Evolutionary conservation across 1,140 invertebrate species (phyloP).

Genomic region (Drosophila watanabei): DNA sequence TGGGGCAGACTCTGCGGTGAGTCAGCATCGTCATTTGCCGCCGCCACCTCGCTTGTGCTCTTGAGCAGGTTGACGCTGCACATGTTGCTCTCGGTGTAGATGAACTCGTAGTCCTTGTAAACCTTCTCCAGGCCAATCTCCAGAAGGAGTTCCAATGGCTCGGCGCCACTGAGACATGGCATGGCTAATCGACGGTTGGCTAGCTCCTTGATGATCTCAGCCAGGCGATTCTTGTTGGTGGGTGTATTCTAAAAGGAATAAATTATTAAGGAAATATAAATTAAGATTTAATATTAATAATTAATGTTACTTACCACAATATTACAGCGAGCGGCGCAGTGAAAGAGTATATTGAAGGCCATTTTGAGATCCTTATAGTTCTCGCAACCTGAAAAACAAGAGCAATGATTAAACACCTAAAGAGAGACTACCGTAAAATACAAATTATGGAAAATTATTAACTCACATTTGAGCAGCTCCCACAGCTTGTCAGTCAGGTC

Average conservation of each 20-base stretch:
- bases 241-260: conserved; percentile 70
- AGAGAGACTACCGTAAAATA: neutral
- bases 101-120: conserved; percentile 83
- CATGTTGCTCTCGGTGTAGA: conserved; percentile 81
- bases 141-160: conserved; percentile 80
- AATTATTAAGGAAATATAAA: neutral
- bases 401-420: neutral
- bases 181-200: conserved; percentile 79
- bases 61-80: conserved; percentile 70
- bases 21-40: conserved; percentile 8
- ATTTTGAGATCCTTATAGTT: conserved; percentile 78
- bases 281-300: no score
- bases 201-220: conserved; percentile 80
- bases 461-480: conserved; percentile 75
- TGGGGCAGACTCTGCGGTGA: conserved; percentile 54
- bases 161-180: conserved; percentile 76
- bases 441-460: no score
- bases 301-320: conserved; percentile 83
- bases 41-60: conserved; percentile 7
- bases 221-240: conserved; percentile 81
- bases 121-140: conserved; percentile 84
- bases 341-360: conserved; percentile 77
- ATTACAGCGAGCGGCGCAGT: conserved; percentile 79
- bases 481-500: conserved; percentile 84
- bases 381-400: conserved; percentile 52